A percentile compares a stretch with the other conserved stretches of the same genome.
These are phyloP conservation scores for Acrocephalus arundinaceus DNA, from an alignment of 2,113 vertebrate genomes.

Conservation along the genomic window DNA sequence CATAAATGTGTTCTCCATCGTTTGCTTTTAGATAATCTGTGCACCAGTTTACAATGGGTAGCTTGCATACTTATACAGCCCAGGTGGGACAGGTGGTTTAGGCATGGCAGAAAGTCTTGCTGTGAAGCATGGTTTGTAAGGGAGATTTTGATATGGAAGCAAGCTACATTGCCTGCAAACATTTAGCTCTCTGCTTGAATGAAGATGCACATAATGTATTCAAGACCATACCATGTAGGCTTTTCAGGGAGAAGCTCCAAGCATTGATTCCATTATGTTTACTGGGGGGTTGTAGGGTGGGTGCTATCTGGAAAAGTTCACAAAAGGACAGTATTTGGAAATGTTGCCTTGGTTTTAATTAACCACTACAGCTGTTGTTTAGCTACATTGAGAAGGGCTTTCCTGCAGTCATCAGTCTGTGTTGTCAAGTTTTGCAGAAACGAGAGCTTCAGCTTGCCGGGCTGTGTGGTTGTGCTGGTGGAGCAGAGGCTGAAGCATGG, in stretches of 20 bases:
- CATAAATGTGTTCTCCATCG: neutral
- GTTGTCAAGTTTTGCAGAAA: neutral
- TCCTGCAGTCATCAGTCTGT: neutral
- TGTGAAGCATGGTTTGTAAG: neutral
- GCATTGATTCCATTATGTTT: neutral
- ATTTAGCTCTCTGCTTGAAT: neutral
- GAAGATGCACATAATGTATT: neutral
- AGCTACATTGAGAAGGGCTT: neutral
- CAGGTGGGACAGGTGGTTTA: neutral
- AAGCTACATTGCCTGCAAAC: neutral
- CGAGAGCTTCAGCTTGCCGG: fast-evolving
- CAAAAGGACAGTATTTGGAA: neutral
- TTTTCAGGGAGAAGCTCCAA: neutral
- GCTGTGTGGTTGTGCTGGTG: fast-evolving
- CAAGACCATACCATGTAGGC: neutral
- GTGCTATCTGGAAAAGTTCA: neutral
- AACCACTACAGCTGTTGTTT: neutral
- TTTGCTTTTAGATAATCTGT: neutral
- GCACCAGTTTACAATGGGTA: neutral
- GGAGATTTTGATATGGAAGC: neutral
- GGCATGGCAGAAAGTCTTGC: neutral
- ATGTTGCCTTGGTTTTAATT: neutral
- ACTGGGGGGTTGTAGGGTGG: neutral
- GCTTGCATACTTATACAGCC: neutral
- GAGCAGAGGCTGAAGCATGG: neutral